Evolutionary conservation across 2,113 vertebrate species (phyloP).

Genomic region (Oreocharis arfaki): DNA sequence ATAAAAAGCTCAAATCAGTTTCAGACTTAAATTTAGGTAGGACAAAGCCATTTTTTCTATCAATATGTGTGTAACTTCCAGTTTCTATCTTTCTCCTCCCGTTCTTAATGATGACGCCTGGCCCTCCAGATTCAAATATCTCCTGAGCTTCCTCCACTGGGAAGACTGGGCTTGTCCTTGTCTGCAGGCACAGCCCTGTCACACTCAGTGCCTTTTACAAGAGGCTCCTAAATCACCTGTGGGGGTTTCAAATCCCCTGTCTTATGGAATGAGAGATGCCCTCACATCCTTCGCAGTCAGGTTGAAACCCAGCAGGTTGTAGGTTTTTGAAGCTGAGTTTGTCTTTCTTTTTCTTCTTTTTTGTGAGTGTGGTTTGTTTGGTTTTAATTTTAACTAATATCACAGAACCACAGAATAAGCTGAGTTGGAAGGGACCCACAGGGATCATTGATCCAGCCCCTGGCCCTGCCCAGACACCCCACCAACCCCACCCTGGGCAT

Average conservation of each 20-base stretch:
- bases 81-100: neutral
- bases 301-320: neutral
- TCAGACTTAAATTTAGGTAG: neutral
- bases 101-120: fast-evolving
- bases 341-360: fast-evolving
- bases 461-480: neutral
- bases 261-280: neutral
- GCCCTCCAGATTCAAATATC: neutral
- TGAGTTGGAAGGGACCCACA: fast-evolving
- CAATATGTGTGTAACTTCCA: neutral
- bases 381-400: neutral
- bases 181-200: neutral
- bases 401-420: neutral
- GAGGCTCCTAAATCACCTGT: neutral
- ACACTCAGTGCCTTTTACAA: neutral
- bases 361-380: neutral
- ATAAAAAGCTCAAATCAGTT: conserved; percentile 35
- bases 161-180: neutral
- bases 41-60: neutral
- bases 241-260: neutral
- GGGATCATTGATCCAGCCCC: fast-evolving
- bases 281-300: neutral
- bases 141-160: neutral
- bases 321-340: neutral
- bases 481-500: neutral